phyloP scores from a whole-genome alignment of 2,113 vertebrate genomes.

The Scalopus aquaticus region DNA sequence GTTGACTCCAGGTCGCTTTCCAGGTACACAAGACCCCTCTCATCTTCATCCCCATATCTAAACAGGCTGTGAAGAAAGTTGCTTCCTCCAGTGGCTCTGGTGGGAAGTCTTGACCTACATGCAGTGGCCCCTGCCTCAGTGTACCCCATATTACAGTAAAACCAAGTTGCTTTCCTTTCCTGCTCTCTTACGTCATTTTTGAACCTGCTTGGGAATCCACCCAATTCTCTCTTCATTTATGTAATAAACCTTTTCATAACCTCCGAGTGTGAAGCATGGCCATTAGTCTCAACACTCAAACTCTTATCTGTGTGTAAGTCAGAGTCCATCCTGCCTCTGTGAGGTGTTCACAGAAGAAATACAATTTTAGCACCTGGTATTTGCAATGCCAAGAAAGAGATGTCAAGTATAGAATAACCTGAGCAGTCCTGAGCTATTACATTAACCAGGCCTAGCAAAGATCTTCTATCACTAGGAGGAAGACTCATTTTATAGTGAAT shows the following conservation, averaged over 20 bases:
- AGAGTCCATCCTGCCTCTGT: background rate
- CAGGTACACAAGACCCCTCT: background rate
- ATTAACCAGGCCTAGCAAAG: background rate
- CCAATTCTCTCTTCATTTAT: background rate
- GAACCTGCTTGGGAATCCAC: background rate
- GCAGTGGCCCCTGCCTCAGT: background rate
- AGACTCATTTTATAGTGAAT: conserved; percentile 6
- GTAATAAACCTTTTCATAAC: background rate
- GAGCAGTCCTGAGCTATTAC: background rate
- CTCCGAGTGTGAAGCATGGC: background rate
- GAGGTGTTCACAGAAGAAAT: background rate
- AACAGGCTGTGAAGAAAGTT: background rate
- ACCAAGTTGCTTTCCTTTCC: background rate
- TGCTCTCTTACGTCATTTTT: background rate
- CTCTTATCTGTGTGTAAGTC: background rate
- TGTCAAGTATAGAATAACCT: background rate
- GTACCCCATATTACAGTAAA: background rate
- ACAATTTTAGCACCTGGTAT: background rate
- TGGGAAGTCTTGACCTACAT: background rate
- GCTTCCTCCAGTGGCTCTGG: background rate
- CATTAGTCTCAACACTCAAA: background rate
- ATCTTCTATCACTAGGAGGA: background rate
- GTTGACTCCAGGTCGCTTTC: background rate
- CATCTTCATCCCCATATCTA: background rate
- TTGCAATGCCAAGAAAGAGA: conserved; percentile 1